Evolutionary conservation across 2,113 vertebrate species (phyloP).

Genomic region (Pterocles burchelli): DNA sequence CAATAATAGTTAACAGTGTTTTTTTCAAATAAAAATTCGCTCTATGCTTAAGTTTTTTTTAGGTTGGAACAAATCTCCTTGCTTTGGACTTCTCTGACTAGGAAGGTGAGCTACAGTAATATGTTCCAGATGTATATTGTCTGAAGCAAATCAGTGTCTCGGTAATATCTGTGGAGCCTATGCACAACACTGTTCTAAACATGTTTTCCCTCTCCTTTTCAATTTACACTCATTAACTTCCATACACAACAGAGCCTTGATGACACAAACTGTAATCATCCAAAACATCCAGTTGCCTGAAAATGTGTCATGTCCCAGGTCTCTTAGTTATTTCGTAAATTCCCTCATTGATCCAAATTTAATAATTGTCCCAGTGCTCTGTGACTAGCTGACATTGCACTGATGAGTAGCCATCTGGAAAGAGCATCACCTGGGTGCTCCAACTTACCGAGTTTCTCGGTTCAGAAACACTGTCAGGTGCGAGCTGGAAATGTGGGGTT

Average conservation of each 20-base stretch:
- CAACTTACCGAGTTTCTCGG: neutral
- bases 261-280: neutral
- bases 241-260: neutral
- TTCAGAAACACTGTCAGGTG: neutral
- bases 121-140: neutral
- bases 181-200: neutral
- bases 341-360: neutral
- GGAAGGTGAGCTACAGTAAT: neutral
- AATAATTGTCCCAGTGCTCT: neutral
- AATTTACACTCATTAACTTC: neutral
- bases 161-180: neutral
- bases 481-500: accelerated
- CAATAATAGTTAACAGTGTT: neutral
- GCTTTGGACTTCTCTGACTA: neutral
- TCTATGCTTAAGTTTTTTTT: neutral
- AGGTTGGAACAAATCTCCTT: neutral
- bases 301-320: neutral
- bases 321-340: neutral
- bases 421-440: neutral
- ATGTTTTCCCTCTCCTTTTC: neutral
- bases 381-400: neutral
- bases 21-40: neutral
- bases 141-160: neutral
- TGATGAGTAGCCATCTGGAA: accelerated
- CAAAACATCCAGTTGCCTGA: neutral